Base-by-base conservation (phyloP, 2,888 invertebrate species). In the Tetranychus piercei region DNA sequence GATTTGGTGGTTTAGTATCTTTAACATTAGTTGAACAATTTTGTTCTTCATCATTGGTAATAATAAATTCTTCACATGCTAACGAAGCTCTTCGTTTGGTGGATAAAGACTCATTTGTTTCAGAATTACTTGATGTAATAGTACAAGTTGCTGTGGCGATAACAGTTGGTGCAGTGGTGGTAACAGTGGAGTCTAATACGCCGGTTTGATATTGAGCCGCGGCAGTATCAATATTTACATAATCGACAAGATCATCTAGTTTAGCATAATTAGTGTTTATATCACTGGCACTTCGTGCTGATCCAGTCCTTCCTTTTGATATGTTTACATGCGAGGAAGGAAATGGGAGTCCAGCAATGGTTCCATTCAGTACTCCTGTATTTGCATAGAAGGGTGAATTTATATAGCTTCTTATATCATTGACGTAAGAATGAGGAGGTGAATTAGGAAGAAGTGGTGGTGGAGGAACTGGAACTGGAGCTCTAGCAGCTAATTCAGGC, bases 241-340 rank as follows among this genome's bases (percentile, higher is more conserved):
- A 73, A 66, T 72, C 44, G 8, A 79, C 73, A 23, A 80, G 77
- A 77, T 80, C 79, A 74, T 81, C 79, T 65, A 80, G 75, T 45
- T 78, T 77, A 15, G 80, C 79, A 76, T 80, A 80, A 74, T 80
- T 80, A 20, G 79, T 78, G 69, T 80, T 79, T 22, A 79, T 79
- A 72, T 81, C 80, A 69, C 69, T 69, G 69, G 69, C 69, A 69
- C 69, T 4, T 69, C 69, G 20, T 76, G 75, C 73, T 76, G 75
- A 20, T 44, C 43, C 44, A 69, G 69, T 22, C 20, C 69, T n/a
- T 69, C 22, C 20, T 23, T 69, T 69, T 23, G 43, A n/a, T 20
- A 23, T 45, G 44, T 34, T 20, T 34, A 20, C 34, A 34, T 43
- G 44, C 43, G 45, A 69, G 20, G 22, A 23, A 11, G 69, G 22